These are phyloP conservation scores for Anguilla anguilla DNA, from an alignment of 2,797 vertebrate genomes.

Conservation along the genomic window DNA sequence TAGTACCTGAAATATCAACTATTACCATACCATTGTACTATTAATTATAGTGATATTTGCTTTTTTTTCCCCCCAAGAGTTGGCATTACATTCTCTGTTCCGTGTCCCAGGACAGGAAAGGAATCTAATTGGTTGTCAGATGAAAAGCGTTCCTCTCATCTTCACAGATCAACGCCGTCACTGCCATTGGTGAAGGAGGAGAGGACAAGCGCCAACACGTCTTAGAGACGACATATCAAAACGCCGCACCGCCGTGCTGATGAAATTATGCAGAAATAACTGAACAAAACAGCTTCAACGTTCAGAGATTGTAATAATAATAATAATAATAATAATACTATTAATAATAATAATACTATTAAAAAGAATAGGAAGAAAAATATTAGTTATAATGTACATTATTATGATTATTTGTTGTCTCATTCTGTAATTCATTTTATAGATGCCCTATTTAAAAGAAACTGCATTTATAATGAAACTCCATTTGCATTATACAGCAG, in stretches of 20 bases:
- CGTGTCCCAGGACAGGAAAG: not conserved
- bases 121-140: conserved; percentile 21
- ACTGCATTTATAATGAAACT: too few species aligned
- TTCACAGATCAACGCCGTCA: conserved; percentile 13
- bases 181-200: not conserved
- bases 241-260: not conserved
- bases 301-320: not conserved
- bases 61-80: not conserved
- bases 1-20: not conserved
- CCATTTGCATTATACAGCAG: not conserved
- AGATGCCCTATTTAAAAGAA: too few species aligned
- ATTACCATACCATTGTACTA: not conserved
- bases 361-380: not conserved
- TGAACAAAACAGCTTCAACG: not conserved
- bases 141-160: conserved; percentile 7
- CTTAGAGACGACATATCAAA: not conserved
- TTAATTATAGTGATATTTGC: conserved; percentile 5
- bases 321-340: not conserved
- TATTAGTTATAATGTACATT: too few species aligned
- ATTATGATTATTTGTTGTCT: too few species aligned
- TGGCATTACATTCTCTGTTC: not conserved
- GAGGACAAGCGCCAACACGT: not conserved
- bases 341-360: too few species aligned
- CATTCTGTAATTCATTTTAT: too few species aligned
- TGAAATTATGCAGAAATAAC: not conserved